Evolutionary conservation across 1,140 invertebrate species (phyloP), one percentile per base, ranked within the genome.

Genomic region (Musca vetustissima): DNA sequence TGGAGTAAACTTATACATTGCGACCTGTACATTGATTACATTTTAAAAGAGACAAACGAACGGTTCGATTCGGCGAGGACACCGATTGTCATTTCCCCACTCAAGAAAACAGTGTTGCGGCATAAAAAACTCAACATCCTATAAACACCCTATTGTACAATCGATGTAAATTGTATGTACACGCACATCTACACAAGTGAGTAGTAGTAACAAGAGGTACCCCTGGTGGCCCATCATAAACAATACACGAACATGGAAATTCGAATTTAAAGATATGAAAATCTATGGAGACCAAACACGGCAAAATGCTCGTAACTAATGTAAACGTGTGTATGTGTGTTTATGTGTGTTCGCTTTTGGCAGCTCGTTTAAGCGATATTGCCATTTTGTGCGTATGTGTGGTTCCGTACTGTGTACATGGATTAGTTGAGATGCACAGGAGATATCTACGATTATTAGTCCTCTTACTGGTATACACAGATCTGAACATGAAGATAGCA

Each of bases 231-330:
- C 3, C 57, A 61, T 61, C 57, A 61, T 61, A 61, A 61, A 61
- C 57, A 21, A 61, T 21, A 43, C 28, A 61, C 21, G 57, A 61
- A 61, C 57, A 61, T 61, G 57, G 17, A 61, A 61, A 19, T 61
- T 61, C 36, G 32, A 61, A 32, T 61, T 61, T 61, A 61, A 61
- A 61, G 57, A 61, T 61, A 61, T 32, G 36, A 61, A 36, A 61
- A 61, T 61, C 57, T 61, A 61, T 61, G 57, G 57, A 61, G 57
- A 61, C 17, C 36, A 52, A 24, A 47, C 49, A 43, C 36, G 11
- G 36, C 36, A 43, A 43, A 4, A 11, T 43, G 36, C 36, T 13
- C 36, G 11, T 43, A 43, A 43, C 36, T 43, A 8, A 43, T 13
- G 36, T 43, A 43, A 6, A 52, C 21, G 13, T 52, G 22, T 61